Percentiles rank a stretch among this genome's conserved stretches.
Conservation (phyloP, 2,797 vertebrate genomes). For the Argentina silus region DNA sequence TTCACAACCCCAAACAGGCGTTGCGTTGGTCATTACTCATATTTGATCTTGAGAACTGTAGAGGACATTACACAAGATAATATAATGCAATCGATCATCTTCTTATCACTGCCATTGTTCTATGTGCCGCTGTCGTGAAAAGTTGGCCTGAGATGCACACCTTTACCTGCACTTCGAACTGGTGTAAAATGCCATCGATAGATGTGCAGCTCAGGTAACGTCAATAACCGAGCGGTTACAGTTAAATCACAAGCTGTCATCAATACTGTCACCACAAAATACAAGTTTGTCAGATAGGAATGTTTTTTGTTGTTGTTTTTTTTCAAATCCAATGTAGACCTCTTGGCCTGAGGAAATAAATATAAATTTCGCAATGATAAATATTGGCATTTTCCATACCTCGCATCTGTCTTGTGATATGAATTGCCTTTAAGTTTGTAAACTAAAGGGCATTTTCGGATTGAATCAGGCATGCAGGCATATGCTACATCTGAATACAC, state of each 20-base stretch:
- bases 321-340: slow-evolving; percentile 2
- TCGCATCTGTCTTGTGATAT: no score
- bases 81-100: slow-evolving; percentile 23
- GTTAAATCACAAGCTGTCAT: slow-evolving; percentile 46
- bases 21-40: neutral
- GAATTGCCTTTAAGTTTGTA: no score
- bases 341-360: neutral
- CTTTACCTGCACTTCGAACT: slow-evolving; percentile 57
- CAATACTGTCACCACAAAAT: slow-evolving; percentile 27
- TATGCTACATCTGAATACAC: neutral
- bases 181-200: slow-evolving; percentile 31
- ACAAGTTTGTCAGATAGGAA: slow-evolving; percentile 34
- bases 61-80: slow-evolving; percentile 44
- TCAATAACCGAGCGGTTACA: slow-evolving; percentile 51
- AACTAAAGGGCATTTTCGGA: no score
- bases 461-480: no score
- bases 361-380: neutral
- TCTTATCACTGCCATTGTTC: slow-evolving; percentile 52
- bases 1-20: neutral
- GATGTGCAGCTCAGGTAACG: slow-evolving; percentile 35
- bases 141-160: slow-evolving; percentile 44
- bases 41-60: slow-evolving; percentile 12
- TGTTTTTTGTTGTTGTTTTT: slow-evolving; percentile 10
- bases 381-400: no score
- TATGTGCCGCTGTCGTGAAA: slow-evolving; percentile 23